Conservation (phyloP, 2,797 vertebrate species). For the Tympanoctomys barrerae region DNA sequence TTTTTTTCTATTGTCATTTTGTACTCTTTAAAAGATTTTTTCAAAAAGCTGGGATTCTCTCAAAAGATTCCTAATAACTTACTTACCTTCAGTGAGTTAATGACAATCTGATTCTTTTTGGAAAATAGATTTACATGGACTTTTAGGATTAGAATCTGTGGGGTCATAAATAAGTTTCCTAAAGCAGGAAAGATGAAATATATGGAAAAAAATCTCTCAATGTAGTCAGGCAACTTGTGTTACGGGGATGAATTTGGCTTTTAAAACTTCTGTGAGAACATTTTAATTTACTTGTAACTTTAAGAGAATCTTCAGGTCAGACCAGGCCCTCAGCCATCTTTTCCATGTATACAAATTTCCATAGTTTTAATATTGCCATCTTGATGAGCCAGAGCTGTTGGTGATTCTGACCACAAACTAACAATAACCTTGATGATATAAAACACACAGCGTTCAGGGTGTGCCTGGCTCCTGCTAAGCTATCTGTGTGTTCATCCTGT, state of each 20-base stretch:
- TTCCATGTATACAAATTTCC: too few species aligned
- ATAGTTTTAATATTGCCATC: neutral
- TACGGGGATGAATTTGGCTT: neutral
- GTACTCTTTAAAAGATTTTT: too few species aligned
- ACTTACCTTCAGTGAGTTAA: neutral
- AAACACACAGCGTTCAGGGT: rapidly evolving
- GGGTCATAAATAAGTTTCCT: neutral
- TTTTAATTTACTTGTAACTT: neutral
- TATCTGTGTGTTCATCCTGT: rapidly evolving
- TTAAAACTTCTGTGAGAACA: neutral
- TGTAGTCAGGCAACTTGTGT: neutral
- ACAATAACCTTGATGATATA: rapidly evolving
- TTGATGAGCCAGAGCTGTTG: rapidly evolving
- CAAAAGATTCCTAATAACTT: neutral
- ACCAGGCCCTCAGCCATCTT: neutral
- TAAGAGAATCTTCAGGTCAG: neutral
- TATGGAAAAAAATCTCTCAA: rapidly evolving
- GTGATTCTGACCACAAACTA: neutral
- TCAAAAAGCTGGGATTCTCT: neutral
- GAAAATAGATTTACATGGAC: conserved; percentile 13
- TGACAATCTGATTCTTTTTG: neutral
- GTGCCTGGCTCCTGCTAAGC: rapidly evolving
- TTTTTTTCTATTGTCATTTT: too few species aligned
- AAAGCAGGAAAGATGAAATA: neutral
- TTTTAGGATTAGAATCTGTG: neutral